Conservation (phyloP, 1,140 invertebrate species). For the Drosophila nigrodunni region DNA sequence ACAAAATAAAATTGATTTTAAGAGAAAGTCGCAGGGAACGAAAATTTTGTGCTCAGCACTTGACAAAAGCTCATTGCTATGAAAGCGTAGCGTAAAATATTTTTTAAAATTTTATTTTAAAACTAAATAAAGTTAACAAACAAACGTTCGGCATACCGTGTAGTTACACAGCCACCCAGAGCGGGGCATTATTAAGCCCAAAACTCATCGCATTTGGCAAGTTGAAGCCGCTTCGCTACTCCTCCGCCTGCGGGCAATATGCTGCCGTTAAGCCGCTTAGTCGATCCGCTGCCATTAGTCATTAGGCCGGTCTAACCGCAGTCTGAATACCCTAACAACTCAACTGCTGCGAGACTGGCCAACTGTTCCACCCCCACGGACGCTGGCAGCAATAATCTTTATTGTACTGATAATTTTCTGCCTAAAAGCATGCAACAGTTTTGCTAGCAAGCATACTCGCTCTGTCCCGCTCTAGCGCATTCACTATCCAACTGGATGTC, state of each 20-base stretch:
- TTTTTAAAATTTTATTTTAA: too few species aligned
- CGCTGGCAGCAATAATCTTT: constrained; percentile 23
- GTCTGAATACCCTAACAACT: constrained; percentile 23
- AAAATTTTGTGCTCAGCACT: too few species aligned
- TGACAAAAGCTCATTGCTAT: too few species aligned
- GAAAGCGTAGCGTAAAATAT: too few species aligned
- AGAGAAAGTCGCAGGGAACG: too few species aligned
- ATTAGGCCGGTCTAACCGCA: constrained; percentile 17
- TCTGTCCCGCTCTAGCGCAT: background rate
- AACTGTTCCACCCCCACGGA: background rate
- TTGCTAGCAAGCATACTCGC: constrained; percentile 10
- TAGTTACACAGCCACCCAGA: background rate
- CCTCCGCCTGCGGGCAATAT: background rate
- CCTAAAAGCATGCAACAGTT: constrained; percentile 79
- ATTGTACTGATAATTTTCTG: constrained; percentile 63
- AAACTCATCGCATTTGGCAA: constrained; percentile 19
- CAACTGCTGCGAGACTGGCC: background rate
- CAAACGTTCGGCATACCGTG: background rate
- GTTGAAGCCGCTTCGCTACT: constrained; percentile 6
- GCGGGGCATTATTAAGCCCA: constrained; percentile 16
- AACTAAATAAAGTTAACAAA: too few species aligned
- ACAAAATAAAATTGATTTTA: too few species aligned
- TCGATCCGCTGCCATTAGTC: constrained; percentile 42
- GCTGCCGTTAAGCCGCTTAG: constrained; percentile 41
- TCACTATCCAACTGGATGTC: too few species aligned